phyloP scores from a whole-genome alignment of 30 jellyfish, hydroid and myxozoan genomes.

The Chrysaora quinquecirrha region DNA sequence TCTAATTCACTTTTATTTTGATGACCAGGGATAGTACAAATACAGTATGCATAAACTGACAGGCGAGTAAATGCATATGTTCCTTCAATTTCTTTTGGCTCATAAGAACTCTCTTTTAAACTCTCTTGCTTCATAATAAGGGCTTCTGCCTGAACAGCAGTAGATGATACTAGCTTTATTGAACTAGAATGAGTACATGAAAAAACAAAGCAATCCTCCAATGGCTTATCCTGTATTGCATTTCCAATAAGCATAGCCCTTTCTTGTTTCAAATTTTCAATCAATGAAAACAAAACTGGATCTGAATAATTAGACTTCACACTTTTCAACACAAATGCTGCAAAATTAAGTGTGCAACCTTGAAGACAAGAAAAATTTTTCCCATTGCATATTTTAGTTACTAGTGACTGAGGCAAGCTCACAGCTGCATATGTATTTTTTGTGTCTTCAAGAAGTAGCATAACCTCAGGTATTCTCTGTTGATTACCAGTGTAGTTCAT shows the following conservation, averaged over 20 bases:
- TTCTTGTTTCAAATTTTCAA: background rate
- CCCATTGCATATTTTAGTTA: background rate
- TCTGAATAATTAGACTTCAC: background rate
- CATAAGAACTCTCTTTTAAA: background rate
- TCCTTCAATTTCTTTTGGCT: background rate
- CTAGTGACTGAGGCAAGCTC: background rate
- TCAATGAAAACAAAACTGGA: background rate
- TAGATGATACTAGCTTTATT: background rate
- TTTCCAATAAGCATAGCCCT: background rate
- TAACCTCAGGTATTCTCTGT: background rate
- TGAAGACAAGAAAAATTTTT: background rate
- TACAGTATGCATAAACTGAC: slow-evolving; percentile 23
- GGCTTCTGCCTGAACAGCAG: slow-evolving; percentile 3
- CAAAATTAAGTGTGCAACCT: background rate
- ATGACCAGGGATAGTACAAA: slow-evolving; percentile 14
- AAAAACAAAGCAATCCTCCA: background rate
- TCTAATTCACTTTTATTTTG: background rate
- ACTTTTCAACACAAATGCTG: background rate
- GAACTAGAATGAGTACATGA: background rate
- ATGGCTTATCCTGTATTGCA: background rate
- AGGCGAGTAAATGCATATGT: background rate
- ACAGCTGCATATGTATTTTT: slow-evolving; percentile 7
- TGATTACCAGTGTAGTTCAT: background rate
- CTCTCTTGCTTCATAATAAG: background rate
- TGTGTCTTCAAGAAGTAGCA: background rate